phyloP scores from a whole-genome alignment of 2,888 invertebrate genomes.

The Rosalia funebris region DNA sequence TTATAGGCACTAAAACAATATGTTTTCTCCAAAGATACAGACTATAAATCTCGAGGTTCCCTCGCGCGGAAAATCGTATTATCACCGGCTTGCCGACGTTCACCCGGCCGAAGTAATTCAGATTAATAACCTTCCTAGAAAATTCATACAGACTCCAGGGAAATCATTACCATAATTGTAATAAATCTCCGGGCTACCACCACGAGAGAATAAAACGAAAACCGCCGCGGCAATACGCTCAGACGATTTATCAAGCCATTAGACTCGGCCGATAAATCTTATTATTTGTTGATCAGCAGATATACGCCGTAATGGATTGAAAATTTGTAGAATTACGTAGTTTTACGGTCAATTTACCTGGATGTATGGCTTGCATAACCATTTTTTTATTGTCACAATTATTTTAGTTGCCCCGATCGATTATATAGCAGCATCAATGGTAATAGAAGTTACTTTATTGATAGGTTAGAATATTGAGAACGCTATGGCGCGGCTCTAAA shows the following conservation, averaged over 20 bases:
- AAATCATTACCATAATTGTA: conserved; percentile 33
- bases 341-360: conserved; percentile 19
- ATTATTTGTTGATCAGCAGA: conserved; percentile 30
- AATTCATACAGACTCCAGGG: conserved; percentile 9
- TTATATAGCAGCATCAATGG: no score
- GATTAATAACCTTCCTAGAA: conserved; percentile 16
- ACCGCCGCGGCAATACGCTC: conserved; percentile 9
- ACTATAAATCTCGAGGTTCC: conserved; percentile 11
- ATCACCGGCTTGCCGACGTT: neutral
- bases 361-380: conserved; percentile 11
- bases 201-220: conserved; percentile 9
- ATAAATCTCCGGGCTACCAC: conserved; percentile 31
- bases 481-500: no score
- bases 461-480: no score
- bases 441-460: no score
- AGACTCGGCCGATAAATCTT: conserved; percentile 26
- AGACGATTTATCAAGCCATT: conserved; percentile 30
- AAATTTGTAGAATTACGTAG: conserved; percentile 19
- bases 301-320: conserved; percentile 25
- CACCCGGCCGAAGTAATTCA: conserved; percentile 13
- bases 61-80: conserved; percentile 13
- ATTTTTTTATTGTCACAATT: no score
- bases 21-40: neutral
- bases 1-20: neutral
- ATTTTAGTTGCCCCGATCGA: no score